These are phyloP conservation scores for Halesus radiatus DNA, from an alignment of 1,140 invertebrate genomes.

Conservation along the genomic window DNA sequence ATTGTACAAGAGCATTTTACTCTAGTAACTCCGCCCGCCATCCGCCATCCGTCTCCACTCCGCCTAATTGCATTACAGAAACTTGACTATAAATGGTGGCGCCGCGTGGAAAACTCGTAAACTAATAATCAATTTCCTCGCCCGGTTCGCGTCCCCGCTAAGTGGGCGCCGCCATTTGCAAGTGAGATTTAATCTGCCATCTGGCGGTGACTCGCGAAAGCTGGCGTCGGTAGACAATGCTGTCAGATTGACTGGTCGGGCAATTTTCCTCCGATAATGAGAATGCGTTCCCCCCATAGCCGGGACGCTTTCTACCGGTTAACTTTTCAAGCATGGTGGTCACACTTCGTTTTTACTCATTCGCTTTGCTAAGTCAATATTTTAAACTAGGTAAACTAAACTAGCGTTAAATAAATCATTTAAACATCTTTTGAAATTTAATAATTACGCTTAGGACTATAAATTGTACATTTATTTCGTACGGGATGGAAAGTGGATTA, in stretches of 20 bases:
- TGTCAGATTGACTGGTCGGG: slow-evolving; percentile 42
- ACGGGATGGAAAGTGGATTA: no score
- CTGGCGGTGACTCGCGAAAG: slow-evolving; percentile 37
- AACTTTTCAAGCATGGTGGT: no score
- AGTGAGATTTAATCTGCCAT: slow-evolving; percentile 52
- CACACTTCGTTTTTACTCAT: no score
- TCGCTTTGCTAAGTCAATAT: no score
- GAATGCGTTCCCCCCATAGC: not conserved
- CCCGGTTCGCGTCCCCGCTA: slow-evolving; percentile 37
- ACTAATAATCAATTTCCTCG: slow-evolving; percentile 54
- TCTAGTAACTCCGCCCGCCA: not conserved
- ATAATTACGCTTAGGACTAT: no score
- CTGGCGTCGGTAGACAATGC: slow-evolving; percentile 40
- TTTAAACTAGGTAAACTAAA: no score
- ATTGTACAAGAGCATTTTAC: not conserved
- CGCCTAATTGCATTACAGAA: slow-evolving; percentile 55
- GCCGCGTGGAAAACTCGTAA: slow-evolving; percentile 42
- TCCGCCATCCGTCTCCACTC: slow-evolving; percentile 40
- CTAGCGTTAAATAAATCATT: no score
- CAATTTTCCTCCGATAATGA: slow-evolving; percentile 27
- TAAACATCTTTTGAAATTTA: no score
- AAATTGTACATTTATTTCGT: no score
- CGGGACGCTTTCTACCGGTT: not conserved
- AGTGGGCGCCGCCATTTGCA: slow-evolving; percentile 46
- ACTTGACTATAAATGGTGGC: slow-evolving; percentile 42